phyloP scores from a whole-genome alignment of 2,113 vertebrate genomes.

The Microcebus jonahi region DNA sequence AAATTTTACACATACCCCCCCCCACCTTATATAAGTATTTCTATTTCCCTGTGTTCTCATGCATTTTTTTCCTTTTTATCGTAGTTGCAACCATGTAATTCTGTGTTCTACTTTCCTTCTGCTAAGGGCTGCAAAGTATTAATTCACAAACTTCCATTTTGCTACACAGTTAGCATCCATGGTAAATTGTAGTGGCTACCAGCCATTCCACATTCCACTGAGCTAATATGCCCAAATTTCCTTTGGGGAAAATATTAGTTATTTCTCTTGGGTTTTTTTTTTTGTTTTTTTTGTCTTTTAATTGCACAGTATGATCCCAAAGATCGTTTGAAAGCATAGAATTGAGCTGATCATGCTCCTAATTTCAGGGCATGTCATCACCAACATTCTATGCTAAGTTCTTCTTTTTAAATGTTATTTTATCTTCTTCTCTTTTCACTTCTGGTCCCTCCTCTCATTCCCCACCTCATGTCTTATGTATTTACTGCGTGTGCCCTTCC shows the following conservation, averaged over 20 bases:
- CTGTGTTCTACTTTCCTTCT: background rate
- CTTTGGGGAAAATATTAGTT: constrained; percentile 14
- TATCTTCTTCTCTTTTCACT: background rate
- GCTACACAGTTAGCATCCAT: background rate
- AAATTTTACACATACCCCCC: background rate
- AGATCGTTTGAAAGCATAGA: background rate
- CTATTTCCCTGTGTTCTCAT: background rate
- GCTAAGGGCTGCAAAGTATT: background rate
- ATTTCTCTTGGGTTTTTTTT: background rate
- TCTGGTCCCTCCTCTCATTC: background rate
- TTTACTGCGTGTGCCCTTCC: background rate
- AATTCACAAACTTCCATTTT: background rate
- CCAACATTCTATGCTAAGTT: background rate
- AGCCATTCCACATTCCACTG: rapidly evolving
- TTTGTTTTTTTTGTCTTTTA: background rate
- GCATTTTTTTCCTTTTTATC: background rate
- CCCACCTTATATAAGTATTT: background rate
- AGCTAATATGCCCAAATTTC: background rate
- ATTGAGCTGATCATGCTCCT: background rate
- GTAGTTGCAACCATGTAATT: background rate
- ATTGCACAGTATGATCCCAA: background rate
- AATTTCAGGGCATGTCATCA: background rate
- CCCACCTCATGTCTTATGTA: background rate
- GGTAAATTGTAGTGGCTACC: background rate
- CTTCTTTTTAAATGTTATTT: background rate